Evolutionary conservation across 2,888 invertebrate genomes (phyloP).

Genomic region (Galerucella pusilla): DNA sequence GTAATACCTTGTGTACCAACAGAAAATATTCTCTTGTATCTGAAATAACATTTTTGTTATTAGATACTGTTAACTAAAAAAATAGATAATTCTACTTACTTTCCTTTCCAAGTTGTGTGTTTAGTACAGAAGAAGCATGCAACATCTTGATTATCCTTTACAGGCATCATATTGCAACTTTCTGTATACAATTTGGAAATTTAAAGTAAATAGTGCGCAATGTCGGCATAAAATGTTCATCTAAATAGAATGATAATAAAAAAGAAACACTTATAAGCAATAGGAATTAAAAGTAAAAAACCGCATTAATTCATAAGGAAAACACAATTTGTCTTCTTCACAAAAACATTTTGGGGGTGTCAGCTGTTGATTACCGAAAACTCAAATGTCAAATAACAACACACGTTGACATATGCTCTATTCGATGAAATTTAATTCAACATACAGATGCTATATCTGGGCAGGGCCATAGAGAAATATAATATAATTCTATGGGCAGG

Average conservation of each 20-base stretch:
- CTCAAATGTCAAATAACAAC: slow-evolving; percentile 17
- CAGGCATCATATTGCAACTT: slow-evolving; percentile 74
- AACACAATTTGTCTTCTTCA: slow-evolving; percentile 30
- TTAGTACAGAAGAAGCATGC: slow-evolving; percentile 97
- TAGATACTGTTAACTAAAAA: background rate
- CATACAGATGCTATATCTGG: background rate
- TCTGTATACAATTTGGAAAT: slow-evolving; percentile 23
- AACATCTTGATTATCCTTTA: slow-evolving; percentile 95
- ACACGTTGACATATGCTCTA: background rate
- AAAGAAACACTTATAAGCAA: slow-evolving; percentile 9
- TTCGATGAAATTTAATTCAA: background rate
- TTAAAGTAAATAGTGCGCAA: slow-evolving; percentile 22
- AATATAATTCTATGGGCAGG: background rate
- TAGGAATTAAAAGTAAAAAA: slow-evolving; percentile 16
- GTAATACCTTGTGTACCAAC: slow-evolving; percentile 95
- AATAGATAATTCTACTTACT: slow-evolving; percentile 70
- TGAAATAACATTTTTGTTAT: slow-evolving; percentile 57
- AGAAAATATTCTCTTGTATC: slow-evolving; percentile 96
- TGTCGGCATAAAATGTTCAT: slow-evolving; percentile 22
- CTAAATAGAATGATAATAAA: background rate
- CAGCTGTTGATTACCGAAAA: slow-evolving; percentile 44
- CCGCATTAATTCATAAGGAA: slow-evolving; percentile 25
- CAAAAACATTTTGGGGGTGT: slow-evolving; percentile 46
- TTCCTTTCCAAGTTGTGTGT: slow-evolving; percentile 98
- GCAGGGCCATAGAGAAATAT: background rate